Evolutionary conservation across 2,797 vertebrate species (phyloP).

Genomic region (Spea hammondii): DNA sequence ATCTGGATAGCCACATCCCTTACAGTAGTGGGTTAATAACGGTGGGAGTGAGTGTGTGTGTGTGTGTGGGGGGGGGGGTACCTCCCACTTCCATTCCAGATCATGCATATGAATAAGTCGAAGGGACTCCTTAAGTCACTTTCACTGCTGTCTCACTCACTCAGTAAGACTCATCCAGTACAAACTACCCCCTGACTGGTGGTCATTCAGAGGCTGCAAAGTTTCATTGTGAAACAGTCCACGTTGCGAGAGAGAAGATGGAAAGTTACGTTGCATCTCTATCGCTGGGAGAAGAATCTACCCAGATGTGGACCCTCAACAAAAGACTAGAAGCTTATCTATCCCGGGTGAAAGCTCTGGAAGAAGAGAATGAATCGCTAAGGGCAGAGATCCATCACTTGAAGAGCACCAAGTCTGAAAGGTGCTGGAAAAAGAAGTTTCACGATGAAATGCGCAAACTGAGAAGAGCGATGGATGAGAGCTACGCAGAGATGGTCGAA

Average conservation of each 20-base stretch:
- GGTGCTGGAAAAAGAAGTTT: slow-evolving; percentile 60
- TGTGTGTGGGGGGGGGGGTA: slow-evolving; percentile 44
- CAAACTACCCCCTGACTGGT: slow-evolving; percentile 25
- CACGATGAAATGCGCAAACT: slow-evolving; percentile 74
- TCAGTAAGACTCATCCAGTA: slow-evolving; percentile 5
- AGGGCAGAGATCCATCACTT: slow-evolving; percentile 69
- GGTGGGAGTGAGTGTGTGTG: too few relatives aligned
- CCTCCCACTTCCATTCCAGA: slow-evolving; percentile 57
- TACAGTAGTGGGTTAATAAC: slow-evolving; percentile 63
- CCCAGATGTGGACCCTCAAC: slow-evolving; percentile 91
- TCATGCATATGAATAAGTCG: slow-evolving; percentile 70
- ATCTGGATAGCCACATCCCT: not conserved
- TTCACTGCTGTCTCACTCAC: slow-evolving; percentile 24
- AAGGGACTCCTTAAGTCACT: slow-evolving; percentile 55
- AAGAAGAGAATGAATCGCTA: slow-evolving; percentile 83
- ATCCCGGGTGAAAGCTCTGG: slow-evolving; percentile 81
- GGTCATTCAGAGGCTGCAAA: not conserved
- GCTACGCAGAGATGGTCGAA: slow-evolving; percentile 74
- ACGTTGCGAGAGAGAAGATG: slow-evolving; percentile 41
- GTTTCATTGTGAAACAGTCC: not conserved
- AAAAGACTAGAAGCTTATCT: slow-evolving; percentile 84
- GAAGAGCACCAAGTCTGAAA: slow-evolving; percentile 51
- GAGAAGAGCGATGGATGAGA: slow-evolving; percentile 70
- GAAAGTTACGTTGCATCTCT: slow-evolving; percentile 55
- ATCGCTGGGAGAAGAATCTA: slow-evolving; percentile 74